Evolutionary conservation across 2,888 invertebrate species (phyloP).

Genomic region (Caenorhabditis afra): DNA sequence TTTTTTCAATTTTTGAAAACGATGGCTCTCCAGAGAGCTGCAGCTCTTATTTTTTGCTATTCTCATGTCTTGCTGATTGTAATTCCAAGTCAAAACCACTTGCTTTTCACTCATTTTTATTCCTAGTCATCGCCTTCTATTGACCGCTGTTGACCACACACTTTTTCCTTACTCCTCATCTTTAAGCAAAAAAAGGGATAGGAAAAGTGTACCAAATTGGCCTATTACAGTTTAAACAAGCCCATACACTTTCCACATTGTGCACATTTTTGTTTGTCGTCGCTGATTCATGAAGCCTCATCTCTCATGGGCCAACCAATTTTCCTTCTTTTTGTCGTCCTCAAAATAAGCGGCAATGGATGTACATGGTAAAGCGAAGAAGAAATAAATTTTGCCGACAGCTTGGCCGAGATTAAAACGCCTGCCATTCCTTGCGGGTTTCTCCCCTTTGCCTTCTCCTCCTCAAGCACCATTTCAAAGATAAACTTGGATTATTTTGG

Average conservation of each 20-base stretch:
- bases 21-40: slow-evolving; percentile 7
- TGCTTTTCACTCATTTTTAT: no score
- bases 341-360: slow-evolving; percentile 30
- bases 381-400: slow-evolving; percentile 56
- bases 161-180: background rate
- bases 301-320: slow-evolving; percentile 17
- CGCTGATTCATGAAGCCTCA: slow-evolving; percentile 34
- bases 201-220: no score
- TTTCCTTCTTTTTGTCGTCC: slow-evolving; percentile 4
- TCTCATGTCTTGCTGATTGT: slow-evolving; percentile 3
- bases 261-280: slow-evolving; percentile 36
- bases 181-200: background rate
- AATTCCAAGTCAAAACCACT: background rate
- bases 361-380: background rate
- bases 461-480: slow-evolving; percentile 56
- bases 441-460: background rate
- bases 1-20: slow-evolving; percentile 46
- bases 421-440: slow-evolving; percentile 30
- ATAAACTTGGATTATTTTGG: slow-evolving; percentile 63
- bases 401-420: slow-evolving; percentile 56
- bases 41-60: slow-evolving; percentile 5
- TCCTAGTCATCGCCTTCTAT: background rate
- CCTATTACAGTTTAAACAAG: no score
- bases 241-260: background rate
- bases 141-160: no score